Conservation (phyloP, 2,888 invertebrate species). For the Hofmannophila pseudospretella region DNA sequence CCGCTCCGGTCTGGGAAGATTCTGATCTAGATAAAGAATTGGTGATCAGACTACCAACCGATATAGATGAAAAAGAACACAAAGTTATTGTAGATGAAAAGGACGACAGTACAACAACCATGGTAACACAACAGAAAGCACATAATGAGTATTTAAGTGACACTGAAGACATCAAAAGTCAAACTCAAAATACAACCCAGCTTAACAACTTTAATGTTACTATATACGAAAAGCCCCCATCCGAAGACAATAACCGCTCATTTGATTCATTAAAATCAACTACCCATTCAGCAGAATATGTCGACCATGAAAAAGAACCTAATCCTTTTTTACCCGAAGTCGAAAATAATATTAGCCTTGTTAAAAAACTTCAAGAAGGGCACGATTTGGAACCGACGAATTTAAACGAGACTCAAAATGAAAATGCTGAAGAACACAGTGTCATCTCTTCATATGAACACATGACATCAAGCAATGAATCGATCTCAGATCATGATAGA, state of each 20-base stretch:
- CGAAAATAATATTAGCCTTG: conserved; percentile 78
- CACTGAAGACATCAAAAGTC: conserved; percentile 5
- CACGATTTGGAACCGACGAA: conserved; percentile 64
- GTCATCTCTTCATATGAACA: conserved; percentile 22
- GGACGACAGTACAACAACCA: conserved; percentile 17
- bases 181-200: conserved; percentile 35
- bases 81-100: conserved; percentile 4
- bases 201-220: conserved; percentile 59
- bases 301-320: conserved; percentile 77
- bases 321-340: conserved; percentile 82
- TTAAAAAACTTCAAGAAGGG: conserved; percentile 78
- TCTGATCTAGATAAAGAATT: conserved; percentile 31
- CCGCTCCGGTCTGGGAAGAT: conserved; percentile 67
- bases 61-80: conserved; percentile 14
- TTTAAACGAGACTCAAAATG: conserved; percentile 64
- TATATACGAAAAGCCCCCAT: conserved; percentile 64
- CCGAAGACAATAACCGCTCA: conserved; percentile 40
- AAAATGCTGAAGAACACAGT: conserved; percentile 50
- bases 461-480: conserved; percentile 9
- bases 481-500: conserved; percentile 14
- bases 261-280: conserved; percentile 32
- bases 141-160: conserved; percentile 7
- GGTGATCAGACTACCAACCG: conserved; percentile 22
- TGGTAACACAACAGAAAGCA: conserved; percentile 9
- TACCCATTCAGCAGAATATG: conserved; percentile 49